Evolutionary conservation across 92 coral and sea anemone species (phyloP).

Genomic region (Palythoa heliodiscus): DNA sequence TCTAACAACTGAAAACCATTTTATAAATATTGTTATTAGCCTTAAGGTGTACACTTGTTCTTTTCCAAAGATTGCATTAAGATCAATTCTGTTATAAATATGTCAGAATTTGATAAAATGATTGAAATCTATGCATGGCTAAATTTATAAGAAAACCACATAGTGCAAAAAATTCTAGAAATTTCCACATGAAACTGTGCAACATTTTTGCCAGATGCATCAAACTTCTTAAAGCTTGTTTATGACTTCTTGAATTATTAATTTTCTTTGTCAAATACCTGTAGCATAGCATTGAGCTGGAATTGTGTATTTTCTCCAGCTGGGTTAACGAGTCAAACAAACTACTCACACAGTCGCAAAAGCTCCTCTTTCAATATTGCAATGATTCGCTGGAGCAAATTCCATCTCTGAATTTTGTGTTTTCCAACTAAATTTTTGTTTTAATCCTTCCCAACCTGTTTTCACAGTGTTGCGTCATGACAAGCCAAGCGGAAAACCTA

Average conservation of each 20-base stretch:
- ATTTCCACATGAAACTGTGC: neutral
- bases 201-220: neutral
- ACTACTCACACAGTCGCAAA: neutral
- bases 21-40: neutral
- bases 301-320: neutral
- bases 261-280: constrained; percentile 6
- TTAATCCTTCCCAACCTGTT: neutral
- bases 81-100: no score
- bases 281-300: neutral
- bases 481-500: neutral
- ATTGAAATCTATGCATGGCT: neutral
- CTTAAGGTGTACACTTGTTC: neutral
- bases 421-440: no score
- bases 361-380: no score
- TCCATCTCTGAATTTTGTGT: neutral
- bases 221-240: neutral
- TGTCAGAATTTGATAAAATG: no score
- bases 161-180: neutral
- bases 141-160: neutral
- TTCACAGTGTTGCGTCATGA: neutral
- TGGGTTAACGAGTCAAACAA: neutral
- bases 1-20: neutral
- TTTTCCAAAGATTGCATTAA: neutral
- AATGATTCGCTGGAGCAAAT: no score
- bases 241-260: constrained; percentile 10